Base-by-base conservation (phyloP, 2,113 vertebrate species). In the Emydura subglobosa region DNA sequence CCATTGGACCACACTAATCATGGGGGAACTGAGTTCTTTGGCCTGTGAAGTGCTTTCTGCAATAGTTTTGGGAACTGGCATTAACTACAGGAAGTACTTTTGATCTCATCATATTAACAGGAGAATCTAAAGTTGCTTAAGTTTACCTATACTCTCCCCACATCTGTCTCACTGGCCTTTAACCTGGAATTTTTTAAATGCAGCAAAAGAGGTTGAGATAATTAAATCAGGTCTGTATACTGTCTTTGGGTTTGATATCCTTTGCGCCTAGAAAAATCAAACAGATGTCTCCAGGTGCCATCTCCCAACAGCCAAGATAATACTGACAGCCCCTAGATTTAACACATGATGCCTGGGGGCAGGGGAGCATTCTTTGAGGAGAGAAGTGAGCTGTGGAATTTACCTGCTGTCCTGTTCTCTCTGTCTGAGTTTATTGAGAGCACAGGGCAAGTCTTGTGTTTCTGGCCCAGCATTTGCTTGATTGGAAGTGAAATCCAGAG, bases 191-290 rank as follows among this genome's bases (percentile, higher is more conserved):
- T 83, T 53, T 49, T 27, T 86, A 34, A 87, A 83, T 16, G 53
- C 54, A 82, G 81, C 27, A 57, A 82, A 89, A 8, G 17, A 92
- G 84, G 85, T 79, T 49, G 68, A 93, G 61, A 86, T 85, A 85
- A 91, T 86, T 88, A 92, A 47, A 94, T 27, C 6, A 87, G 83
- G 74, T 34, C 54, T 61, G 44, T 88, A 11, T 22, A 61, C 10
- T 83, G 68, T 34, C 57, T 90, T 55, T 94, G 79, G 82, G n/a
- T 29, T 50, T 57, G 79, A 6, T 86, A 83, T 1, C 0, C 80
- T 88, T 90, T 90, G 50, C 29, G 44, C 42, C 42, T 44, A 10
- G 24, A 44, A 44, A 76, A 76, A 47, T 91, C 50, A 86, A 22
- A 0, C 0, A 34, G 8, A 6, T 42, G 53, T 68, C 53, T 84